These are phyloP conservation scores for Decapterus maruadsi DNA, from an alignment of 2,797 vertebrate genomes.

Conservation along the genomic window DNA sequence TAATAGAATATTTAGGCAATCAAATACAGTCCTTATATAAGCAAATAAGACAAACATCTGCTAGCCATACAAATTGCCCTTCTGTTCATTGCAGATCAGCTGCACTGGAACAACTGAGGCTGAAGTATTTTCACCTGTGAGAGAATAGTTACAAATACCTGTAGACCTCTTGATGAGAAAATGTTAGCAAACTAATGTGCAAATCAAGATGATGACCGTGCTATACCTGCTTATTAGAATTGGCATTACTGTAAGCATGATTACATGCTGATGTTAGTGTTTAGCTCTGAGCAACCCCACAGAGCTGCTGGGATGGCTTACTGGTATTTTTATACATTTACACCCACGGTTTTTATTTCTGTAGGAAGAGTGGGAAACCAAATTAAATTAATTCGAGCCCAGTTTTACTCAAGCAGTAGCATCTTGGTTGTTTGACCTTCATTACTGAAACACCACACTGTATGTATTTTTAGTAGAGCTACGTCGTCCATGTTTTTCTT, in stretches of 20 bases:
- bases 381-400: slow-evolving; percentile 5
- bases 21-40: neutral
- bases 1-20: neutral
- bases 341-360: neutral
- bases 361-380: neutral
- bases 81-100: neutral
- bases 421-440: slow-evolving; percentile 10
- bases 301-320: neutral
- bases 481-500: neutral
- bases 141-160: neutral
- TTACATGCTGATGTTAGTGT: neutral
- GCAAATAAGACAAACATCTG: no score
- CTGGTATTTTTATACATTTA: neutral
- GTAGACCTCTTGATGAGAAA: neutral
- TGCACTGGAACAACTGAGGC: neutral
- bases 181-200: neutral
- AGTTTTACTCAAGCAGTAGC: slow-evolving; percentile 3
- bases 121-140: neutral
- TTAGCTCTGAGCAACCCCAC: neutral
- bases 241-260: neutral
- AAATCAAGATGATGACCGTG: neutral
- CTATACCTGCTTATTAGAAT: neutral
- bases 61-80: no score
- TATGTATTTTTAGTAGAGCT: neutral
- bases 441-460: neutral